Percentiles rank a stretch among this genome's conserved stretches.
These are phyloP conservation scores for Sialis fuliginosa DNA, from an alignment of 2,888 invertebrate genomes.

Conservation along the genomic window DNA sequence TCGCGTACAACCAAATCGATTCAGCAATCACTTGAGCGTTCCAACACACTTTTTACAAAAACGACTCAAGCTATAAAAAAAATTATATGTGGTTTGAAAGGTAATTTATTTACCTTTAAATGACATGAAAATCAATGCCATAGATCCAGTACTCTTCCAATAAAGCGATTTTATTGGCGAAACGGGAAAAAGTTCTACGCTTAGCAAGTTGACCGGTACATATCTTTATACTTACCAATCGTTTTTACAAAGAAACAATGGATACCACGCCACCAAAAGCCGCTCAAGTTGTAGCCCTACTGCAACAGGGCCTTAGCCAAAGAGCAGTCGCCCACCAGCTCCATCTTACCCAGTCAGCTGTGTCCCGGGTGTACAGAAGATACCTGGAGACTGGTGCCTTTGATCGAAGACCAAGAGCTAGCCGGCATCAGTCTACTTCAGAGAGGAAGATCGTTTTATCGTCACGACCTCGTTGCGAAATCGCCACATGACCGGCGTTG, in stretches of 20 bases:
- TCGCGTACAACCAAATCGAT: too few species aligned
- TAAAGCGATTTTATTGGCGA: too few species aligned
- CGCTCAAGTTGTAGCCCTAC: background rate
- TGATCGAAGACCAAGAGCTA: background rate
- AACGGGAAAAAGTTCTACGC: too few species aligned
- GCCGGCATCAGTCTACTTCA: conserved; percentile 7
- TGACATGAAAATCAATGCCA: too few species aligned
- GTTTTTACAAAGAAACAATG: background rate
- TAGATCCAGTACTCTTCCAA: too few species aligned
- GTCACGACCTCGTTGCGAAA: conserved; percentile 8
- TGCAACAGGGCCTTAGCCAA: background rate
- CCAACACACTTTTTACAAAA: too few species aligned
- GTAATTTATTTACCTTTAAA: too few species aligned
- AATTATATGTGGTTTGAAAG: too few species aligned
- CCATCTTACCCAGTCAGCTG: background rate
- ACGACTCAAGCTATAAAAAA: too few species aligned
- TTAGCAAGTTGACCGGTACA: background rate
- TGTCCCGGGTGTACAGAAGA: background rate
- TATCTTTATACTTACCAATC: background rate
- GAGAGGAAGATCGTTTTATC: conserved; percentile 10
- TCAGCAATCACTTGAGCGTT: too few species aligned
- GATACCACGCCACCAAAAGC: background rate
- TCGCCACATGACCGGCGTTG: conserved; percentile 10
- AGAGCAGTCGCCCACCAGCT: background rate
- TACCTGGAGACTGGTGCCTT: background rate